Evolutionary conservation across 2,797 vertebrate genomes (phyloP).

Genomic region (Manis pentadactyla): DNA sequence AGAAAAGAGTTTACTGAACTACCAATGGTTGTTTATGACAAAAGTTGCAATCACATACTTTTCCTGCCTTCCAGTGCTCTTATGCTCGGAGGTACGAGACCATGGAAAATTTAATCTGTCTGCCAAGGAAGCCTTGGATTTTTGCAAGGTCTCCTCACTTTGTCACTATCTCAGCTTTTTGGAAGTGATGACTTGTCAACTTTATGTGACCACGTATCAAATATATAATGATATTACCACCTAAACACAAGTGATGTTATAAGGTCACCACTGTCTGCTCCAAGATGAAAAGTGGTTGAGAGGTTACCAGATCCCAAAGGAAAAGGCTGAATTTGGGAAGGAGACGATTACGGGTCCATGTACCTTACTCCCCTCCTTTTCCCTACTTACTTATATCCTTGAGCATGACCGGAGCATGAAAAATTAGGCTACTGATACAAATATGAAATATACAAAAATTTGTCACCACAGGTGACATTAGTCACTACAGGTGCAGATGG

Average conservation of each 20-base stretch:
- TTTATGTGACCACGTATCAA: not conserved
- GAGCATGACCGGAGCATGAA: not conserved
- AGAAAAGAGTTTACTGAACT: conserved; percentile 32
- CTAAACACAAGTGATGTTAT: not conserved
- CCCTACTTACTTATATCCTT: not conserved
- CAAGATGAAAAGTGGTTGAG: not conserved
- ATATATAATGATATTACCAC: not conserved
- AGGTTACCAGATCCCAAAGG: not conserved
- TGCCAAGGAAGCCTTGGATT: not conserved
- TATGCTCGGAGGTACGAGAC: not conserved
- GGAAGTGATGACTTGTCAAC: not conserved
- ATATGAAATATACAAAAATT: not conserved
- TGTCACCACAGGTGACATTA: not conserved
- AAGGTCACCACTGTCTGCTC: not conserved
- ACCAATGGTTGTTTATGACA: not conserved
- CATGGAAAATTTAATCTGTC: not conserved
- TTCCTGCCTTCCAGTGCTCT: not conserved
- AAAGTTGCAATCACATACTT: not conserved
- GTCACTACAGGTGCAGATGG: not conserved
- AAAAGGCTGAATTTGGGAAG: not conserved
- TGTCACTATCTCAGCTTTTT: not conserved
- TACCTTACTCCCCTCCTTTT: not conserved
- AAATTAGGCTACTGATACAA: not conserved
- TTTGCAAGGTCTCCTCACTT: not conserved
- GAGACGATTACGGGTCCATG: rapidly evolving